Evolutionary conservation across 2,113 vertebrate species (phyloP).

Genomic region (Perca flavescens): DNA sequence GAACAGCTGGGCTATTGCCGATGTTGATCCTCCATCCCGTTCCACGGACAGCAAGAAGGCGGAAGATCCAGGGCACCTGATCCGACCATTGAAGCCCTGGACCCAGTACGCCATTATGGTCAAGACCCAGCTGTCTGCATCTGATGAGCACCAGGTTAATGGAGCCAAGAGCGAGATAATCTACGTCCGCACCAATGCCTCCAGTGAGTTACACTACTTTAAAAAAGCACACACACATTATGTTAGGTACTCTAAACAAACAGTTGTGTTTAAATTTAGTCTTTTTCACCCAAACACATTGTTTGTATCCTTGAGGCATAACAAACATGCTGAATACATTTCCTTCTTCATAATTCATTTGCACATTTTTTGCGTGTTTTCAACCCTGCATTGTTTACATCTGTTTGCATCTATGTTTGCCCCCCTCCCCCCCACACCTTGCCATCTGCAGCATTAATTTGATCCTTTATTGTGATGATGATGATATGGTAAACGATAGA

Average conservation of each 20-base stretch:
- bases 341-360: slow-evolving; percentile 14
- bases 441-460: not conserved
- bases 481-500: not conserved
- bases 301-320: not conserved
- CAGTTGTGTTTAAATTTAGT: slow-evolving; percentile 7
- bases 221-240: not conserved
- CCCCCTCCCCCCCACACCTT: no score
- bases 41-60: slow-evolving; percentile 83
- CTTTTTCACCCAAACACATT: no score
- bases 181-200: slow-evolving; percentile 93
- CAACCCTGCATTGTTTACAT: not conserved
- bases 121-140: slow-evolving; percentile 94
- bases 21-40: slow-evolving; percentile 91
- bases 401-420: no score
- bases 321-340: not conserved
- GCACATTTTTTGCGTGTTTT: not conserved
- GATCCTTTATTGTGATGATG: not conserved
- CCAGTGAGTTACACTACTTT: slow-evolving; percentile 84
- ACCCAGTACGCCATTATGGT: slow-evolving; percentile 98
- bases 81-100: slow-evolving; percentile 93
- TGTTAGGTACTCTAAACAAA: not conserved
- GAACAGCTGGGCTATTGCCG: slow-evolving; percentile 96
- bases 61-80: slow-evolving; percentile 87
- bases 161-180: slow-evolving; percentile 98
- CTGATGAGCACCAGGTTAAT: slow-evolving; percentile 90